Evolutionary conservation across 2,113 vertebrate species (phyloP).

Genomic region (Varanus komodoensis): DNA sequence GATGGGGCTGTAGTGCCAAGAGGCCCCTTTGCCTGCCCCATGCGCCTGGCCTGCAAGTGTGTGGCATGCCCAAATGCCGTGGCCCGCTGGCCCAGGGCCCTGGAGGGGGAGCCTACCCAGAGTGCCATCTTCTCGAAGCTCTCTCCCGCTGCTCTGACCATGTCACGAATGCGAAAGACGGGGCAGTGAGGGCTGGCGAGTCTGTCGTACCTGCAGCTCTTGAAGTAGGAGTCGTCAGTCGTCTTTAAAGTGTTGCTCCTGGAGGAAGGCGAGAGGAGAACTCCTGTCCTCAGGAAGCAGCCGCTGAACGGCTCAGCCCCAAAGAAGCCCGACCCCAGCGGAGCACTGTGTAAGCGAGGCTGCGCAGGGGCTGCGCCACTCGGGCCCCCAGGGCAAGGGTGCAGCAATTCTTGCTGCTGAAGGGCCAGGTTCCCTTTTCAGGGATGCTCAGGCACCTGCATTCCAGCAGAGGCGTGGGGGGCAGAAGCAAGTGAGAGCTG

Average conservation of each 20-base stretch:
- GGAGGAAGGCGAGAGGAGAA: background rate
- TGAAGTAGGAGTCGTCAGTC: constrained; percentile 75
- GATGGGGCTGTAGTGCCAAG: too few species aligned
- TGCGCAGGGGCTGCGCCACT: too few species aligned
- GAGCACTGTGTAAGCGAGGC: too few species aligned
- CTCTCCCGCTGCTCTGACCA: constrained; percentile 72
- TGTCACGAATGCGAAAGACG: constrained; percentile 73
- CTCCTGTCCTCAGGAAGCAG: rapidly evolving
- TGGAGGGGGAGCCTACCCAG: constrained; percentile 61
- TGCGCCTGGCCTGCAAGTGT: too few species aligned
- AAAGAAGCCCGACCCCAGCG: background rate
- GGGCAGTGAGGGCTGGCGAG: constrained; percentile 72
- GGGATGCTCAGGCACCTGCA: background rate
- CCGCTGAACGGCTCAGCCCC: background rate
- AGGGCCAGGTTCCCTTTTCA: too few species aligned
- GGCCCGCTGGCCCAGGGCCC: background rate
- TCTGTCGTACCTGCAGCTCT: constrained; percentile 68
- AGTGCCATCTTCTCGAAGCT: constrained; percentile 72
- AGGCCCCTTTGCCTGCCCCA: background rate
- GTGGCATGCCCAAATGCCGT: background rate
- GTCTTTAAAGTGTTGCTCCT: constrained; percentile 77
- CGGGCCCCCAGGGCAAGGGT: too few species aligned
- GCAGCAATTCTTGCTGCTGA: too few species aligned
- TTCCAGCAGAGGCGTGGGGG: background rate
- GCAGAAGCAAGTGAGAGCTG: too few species aligned